Conservation (phyloP, 1,140 invertebrate species). For the Dolichoris vasculosae region DNA sequence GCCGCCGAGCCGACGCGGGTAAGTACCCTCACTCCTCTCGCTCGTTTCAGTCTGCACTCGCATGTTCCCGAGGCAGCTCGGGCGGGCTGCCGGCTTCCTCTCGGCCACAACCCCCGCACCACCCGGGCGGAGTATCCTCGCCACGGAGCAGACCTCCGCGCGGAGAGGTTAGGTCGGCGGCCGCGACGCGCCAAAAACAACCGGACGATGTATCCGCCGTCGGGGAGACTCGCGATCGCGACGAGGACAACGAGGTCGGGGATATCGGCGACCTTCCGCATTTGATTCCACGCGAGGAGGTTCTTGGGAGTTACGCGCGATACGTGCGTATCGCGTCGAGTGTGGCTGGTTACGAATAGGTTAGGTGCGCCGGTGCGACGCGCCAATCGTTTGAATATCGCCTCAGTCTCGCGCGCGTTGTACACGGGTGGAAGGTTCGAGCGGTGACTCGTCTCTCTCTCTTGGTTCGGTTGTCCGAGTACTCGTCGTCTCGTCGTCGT, state of each 20-base stretch:
- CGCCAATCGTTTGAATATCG: conserved; percentile 43
- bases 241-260: not conserved
- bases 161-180: conserved; percentile 65
- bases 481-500: too few relatives aligned
- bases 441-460: too few relatives aligned
- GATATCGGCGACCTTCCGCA: not conserved
- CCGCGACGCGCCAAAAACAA: not conserved
- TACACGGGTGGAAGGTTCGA: too few relatives aligned
- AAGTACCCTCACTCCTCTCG: conserved; percentile 70
- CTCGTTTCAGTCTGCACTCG: conserved; percentile 70
- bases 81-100: conserved; percentile 58
- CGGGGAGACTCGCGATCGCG: not conserved
- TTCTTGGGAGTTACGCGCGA: too few relatives aligned
- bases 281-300: not conserved
- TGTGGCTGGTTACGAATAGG: conserved; percentile 38
- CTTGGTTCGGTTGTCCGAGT: too few relatives aligned
- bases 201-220: conserved; percentile 1
- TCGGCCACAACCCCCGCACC: conserved; percentile 44
- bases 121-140: not conserved
- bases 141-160: conserved; percentile 43
- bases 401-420: conserved; percentile 4
- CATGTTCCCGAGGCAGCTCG: conserved; percentile 72
- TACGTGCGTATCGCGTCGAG: too few relatives aligned
- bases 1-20: conserved; percentile 63
- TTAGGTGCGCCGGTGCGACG: conserved; percentile 47